Conservation (phyloP, 2,888 invertebrate species). For the Cryptocheilus praepositus region DNA sequence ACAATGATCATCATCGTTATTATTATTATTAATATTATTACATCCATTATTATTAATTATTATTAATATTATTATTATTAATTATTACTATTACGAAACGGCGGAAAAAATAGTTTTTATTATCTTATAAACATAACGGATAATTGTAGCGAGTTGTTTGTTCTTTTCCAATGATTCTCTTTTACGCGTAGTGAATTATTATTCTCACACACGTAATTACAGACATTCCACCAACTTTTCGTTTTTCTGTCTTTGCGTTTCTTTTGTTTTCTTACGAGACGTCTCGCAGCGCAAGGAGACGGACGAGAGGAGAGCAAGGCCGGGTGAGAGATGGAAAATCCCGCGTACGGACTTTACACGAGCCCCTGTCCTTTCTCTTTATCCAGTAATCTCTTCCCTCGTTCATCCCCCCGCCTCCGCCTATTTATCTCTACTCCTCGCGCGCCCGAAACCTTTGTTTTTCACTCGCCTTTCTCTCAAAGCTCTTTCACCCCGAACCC, state of each 20-base stretch:
- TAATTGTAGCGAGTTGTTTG: slow-evolving; percentile 34
- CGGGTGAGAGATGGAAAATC: background rate
- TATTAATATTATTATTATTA: slow-evolving; percentile 9
- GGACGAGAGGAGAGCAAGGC: too few relatives aligned
- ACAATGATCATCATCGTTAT: slow-evolving; percentile 22
- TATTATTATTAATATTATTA: slow-evolving; percentile 34
- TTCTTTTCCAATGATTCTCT: slow-evolving; percentile 5
- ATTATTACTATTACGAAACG: slow-evolving; percentile 20
- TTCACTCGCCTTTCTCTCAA: too few relatives aligned
- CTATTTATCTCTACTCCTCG: background rate
- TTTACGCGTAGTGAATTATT: slow-evolving; percentile 12
- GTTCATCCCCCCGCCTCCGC: background rate
- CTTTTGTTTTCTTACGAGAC: background rate
- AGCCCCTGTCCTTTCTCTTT: background rate
- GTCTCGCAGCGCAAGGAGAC: too few relatives aligned
- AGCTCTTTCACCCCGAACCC: background rate
- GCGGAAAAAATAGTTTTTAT: slow-evolving; percentile 42
- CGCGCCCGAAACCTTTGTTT: background rate
- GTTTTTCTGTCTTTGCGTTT: slow-evolving; percentile 12
- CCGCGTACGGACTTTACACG: background rate
- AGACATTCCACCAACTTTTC: slow-evolving; percentile 34
- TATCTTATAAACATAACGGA: slow-evolving; percentile 44
- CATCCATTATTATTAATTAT: slow-evolving; percentile 19
- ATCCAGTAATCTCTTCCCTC: background rate
- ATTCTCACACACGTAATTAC: slow-evolving; percentile 28